Base-by-base conservation (phyloP, 2,888 invertebrate genomes). In the Athrips mouffetella region DNA sequence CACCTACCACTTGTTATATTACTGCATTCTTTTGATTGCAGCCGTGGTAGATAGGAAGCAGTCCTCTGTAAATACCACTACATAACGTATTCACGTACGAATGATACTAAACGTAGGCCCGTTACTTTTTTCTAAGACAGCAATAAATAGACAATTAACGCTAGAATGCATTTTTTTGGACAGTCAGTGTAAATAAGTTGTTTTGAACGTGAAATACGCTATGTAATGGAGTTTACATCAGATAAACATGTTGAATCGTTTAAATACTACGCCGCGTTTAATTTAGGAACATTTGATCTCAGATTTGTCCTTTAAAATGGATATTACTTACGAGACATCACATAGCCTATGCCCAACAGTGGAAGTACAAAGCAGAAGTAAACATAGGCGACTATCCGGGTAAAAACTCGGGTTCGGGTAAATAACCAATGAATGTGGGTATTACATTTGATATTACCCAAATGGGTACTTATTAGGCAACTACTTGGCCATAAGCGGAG, bases 11-110 rank as follows among this genome's bases (percentile, higher is more conserved):
- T 31, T 2, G 15, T 13, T 48, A 23, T 48, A 42, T 42, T 33
- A 25, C 29, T 35, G 30, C 29, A 21, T 33, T 50, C 46, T 41
- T 33, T 50, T 46, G 42, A 41, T n/a, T 41, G 15, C 35, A 27
- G 23, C 31, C 6, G 45, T 39, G 49, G 20, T 23, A 8, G 49
- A n/a, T 25, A 11, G 23, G n/a, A 23, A 30, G 45, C 40, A 10
- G 40, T 49, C 49, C 27, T 20, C 21, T 4, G 31, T 7, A 15
- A 6, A n/a, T 5, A 18, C 10, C 37, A 11, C 29, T 15, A 39
- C 47, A 37, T 18, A 21, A 29, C 35, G 20, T 20, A 6, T 20
- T 1, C 33, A 10, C 15, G 21, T 21, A 8, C 18, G 45, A 7
- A 20, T 4, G 2, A 7, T 20, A 13, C 10, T 1, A n/a, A 42